Evolutionary conservation across 2,888 invertebrate species (phyloP), one percentile per base, ranked within the genome.

Genomic region (Ceramica pisi): DNA sequence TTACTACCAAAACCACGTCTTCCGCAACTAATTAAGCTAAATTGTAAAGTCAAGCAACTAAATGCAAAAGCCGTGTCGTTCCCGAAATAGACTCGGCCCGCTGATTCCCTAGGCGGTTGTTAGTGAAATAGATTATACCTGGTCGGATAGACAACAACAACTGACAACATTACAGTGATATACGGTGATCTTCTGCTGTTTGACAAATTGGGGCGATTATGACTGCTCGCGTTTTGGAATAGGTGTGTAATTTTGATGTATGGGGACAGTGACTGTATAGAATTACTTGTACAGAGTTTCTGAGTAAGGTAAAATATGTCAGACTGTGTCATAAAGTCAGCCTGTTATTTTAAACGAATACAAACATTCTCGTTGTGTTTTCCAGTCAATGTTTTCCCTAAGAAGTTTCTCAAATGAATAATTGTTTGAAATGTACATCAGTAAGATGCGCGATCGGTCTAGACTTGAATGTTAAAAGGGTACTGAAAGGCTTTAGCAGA

Each of bases 111-210:
- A 4, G 31, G 6, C 59, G n/a, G 62, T 46, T 46, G 59, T 71
- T 59, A 26, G 7, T 0, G 16, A 31, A 55, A 59, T 21, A 50
- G 21, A 10, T 31, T 61, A 31, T 26, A 56, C 44, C n/a, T n/a
- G n/a, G n/a, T n/a, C n/a, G 51, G 38, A 38, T 46, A 21, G 3
- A 8, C 19, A 68, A 14, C 26, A 75, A 76, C 66, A 80, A 81
- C 35, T 23, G 14, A 41, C 59, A 75, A 76, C 75, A 65, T 23
- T 50, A 76, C 75, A 65, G 26, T 50, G 8, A 61, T 61, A 26
- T 16, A 65, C 12, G n/a, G 5, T 44, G 50, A 77, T 81, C 44
- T 63, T 60, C 50, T 31, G n/a, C 50, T 75, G 77, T 76, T 75
- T 67, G 57, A 66, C 46, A 57, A 57, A 76, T 66, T 26, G 67